phyloP scores from a whole-genome alignment of 2,113 vertebrate genomes.

The Oxyruncus cristatus region DNA sequence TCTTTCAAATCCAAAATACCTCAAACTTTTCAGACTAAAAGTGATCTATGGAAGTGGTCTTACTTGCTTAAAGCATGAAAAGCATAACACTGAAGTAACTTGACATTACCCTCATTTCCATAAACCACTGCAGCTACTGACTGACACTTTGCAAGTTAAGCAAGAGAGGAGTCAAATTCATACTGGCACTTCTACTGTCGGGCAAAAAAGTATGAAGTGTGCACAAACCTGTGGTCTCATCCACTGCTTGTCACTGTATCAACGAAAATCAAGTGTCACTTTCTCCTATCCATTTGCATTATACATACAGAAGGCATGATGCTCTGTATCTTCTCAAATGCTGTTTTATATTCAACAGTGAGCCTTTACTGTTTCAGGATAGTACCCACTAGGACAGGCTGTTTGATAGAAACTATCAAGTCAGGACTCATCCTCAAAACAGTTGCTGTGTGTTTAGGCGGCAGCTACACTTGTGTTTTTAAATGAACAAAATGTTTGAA shows the following conservation, averaged over 20 bases:
- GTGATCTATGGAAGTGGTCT: background rate
- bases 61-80: slow-evolving; percentile 28
- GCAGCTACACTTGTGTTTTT: background rate
- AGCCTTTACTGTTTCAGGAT: background rate
- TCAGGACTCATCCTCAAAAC: background rate
- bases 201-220: slow-evolving; percentile 9
- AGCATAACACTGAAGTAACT: slow-evolving; percentile 28
- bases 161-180: slow-evolving; percentile 33
- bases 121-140: slow-evolving; percentile 24
- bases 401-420: background rate
- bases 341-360: background rate
- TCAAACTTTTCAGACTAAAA: slow-evolving; percentile 9
- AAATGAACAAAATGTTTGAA: background rate
- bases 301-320: background rate
- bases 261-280: background rate
- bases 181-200: slow-evolving; percentile 24
- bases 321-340: background rate
- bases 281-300: background rate
- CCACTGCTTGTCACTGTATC: background rate
- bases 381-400: background rate
- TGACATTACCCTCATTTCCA: slow-evolving; percentile 52
- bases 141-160: slow-evolving; percentile 42
- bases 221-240: background rate
- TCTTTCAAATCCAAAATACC: background rate
- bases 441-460: background rate